phyloP scores from a whole-genome alignment of 2,888 invertebrate species.

The Eilema sororculum region DNA sequence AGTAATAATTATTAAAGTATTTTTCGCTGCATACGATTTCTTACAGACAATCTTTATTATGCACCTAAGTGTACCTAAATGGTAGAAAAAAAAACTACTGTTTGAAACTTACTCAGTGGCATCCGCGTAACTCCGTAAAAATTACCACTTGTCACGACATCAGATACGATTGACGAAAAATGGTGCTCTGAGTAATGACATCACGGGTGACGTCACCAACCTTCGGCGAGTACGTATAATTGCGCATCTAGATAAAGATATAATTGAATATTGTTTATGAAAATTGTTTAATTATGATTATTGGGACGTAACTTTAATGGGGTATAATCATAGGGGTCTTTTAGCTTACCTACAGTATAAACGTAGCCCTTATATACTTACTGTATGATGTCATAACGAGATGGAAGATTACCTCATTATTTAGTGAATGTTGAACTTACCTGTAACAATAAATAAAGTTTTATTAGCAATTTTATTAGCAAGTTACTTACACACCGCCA shows the following conservation, averaged over 20 bases:
- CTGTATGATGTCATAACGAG: neutral
- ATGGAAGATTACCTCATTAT: neutral
- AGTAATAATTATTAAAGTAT: no score
- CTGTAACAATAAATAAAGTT: constrained; percentile 18
- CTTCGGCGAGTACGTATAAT: constrained; percentile 12
- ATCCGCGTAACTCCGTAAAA: constrained; percentile 3
- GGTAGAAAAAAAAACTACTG: neutral
- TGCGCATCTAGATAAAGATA: constrained; percentile 15
- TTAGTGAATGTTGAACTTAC: constrained; percentile 8
- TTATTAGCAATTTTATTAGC: no score
- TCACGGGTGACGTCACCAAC: constrained; percentile 21
- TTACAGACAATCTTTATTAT: no score
- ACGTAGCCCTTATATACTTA: neutral
- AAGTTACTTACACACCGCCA: no score
- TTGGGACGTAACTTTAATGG: neutral
- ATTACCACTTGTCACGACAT: constrained; percentile 32
- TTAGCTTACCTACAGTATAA: neutral
- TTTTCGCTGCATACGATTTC: no score
- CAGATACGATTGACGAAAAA: constrained; percentile 22
- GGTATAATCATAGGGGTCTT: constrained; percentile 5
- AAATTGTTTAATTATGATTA: constrained; percentile 17
- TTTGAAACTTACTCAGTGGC: neutral
- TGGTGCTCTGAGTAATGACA: constrained; percentile 14
- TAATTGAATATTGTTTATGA: constrained; percentile 16
- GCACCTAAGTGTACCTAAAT: no score